phyloP scores from a whole-genome alignment of 2,797 vertebrate genomes.

The Melanotaenia maccullochi region DNA sequence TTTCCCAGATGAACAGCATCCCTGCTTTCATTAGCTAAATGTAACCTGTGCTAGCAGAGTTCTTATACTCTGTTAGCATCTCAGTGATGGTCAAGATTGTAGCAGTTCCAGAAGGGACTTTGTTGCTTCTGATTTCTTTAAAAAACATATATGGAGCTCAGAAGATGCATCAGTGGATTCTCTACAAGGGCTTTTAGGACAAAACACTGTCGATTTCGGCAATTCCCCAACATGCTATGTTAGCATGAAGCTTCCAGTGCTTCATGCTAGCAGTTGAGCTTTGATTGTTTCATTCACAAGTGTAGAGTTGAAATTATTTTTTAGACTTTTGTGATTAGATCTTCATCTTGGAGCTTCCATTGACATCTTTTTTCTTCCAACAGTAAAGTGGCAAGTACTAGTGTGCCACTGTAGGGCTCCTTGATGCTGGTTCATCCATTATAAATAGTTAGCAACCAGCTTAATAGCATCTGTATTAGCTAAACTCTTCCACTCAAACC shows the following conservation, averaged over 20 bases:
- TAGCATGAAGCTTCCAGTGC: background rate
- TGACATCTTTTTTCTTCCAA: conserved; percentile 1
- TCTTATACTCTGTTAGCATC: conserved; percentile 48
- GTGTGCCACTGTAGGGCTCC: conserved; percentile 16
- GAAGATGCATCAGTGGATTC: conserved; percentile 33
- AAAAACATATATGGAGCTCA: conserved; percentile 17
- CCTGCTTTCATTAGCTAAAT: background rate
- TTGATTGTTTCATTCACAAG: conserved; percentile 23
- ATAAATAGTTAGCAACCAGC: conserved; percentile 26
- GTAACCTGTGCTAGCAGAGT: conserved; percentile 24
- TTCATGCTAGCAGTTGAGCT: background rate
- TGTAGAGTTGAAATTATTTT: conserved; percentile 5
- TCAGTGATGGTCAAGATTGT: conserved; percentile 52
- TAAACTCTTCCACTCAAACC: conserved; percentile 24
- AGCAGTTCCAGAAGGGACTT: conserved; percentile 52
- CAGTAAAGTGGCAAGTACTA: background rate
- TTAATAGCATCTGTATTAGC: conserved; percentile 20
- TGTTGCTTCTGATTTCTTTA: conserved; percentile 13
- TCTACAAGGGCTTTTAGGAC: conserved; percentile 65
- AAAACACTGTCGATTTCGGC: conserved; percentile 30
- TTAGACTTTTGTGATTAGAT: conserved; percentile 9
- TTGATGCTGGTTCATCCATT: conserved; percentile 5
- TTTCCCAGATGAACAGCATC: background rate
- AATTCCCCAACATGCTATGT: conserved; percentile 24
- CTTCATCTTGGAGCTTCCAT: conserved; percentile 26